Conservation (phyloP, 2,113 vertebrate genomes). For the Catagonus wagneri region DNA sequence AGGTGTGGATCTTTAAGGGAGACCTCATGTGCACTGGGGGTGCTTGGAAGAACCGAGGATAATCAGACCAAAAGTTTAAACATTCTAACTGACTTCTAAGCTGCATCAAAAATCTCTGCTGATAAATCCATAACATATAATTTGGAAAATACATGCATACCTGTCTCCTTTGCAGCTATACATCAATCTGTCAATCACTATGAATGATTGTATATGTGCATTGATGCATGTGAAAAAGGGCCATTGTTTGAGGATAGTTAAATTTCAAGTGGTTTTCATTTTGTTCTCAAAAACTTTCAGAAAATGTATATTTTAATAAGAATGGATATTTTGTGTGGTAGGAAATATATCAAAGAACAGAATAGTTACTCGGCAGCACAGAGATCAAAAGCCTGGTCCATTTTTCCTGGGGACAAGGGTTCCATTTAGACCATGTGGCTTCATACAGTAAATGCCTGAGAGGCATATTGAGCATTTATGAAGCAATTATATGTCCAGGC, state of each 20-base stretch:
- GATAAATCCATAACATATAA: neutral
- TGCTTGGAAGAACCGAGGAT: neutral
- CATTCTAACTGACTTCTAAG: neutral
- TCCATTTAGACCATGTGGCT: neutral
- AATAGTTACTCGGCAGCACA: neutral
- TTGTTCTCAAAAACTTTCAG: neutral
- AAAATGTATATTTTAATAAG: neutral
- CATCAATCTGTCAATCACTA: neutral
- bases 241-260: neutral
- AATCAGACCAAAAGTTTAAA: neutral
- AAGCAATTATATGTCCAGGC: fast-evolving
- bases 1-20: neutral
- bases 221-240: neutral
- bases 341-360: neutral
- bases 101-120: neutral
- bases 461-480: neutral
- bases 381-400: neutral
- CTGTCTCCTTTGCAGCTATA: neutral
- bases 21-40: fast-evolving
- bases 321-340: neutral
- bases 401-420: neutral
- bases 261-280: neutral
- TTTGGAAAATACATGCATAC: neutral
- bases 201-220: neutral
- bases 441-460: neutral